These are phyloP conservation scores for Pseudomyrmex gracilis DNA, from an alignment of 1,140 invertebrate genomes.

Conservation along the genomic window DNA sequence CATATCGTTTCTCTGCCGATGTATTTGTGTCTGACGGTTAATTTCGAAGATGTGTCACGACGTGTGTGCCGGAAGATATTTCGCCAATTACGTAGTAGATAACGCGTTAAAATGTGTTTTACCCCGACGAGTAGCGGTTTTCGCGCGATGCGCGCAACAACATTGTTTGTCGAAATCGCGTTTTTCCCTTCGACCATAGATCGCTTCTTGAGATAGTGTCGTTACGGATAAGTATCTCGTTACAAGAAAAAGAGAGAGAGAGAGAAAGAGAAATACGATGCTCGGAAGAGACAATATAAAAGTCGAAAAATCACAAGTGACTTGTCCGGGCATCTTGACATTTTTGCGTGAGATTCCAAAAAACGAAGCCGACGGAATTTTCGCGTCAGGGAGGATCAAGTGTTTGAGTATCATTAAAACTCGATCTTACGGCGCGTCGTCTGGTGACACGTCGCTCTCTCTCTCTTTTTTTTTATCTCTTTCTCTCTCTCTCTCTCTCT, in stretches of 20 bases:
- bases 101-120: background rate
- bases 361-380: constrained; percentile 16
- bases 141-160: background rate
- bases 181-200: background rate
- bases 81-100: background rate
- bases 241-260: background rate
- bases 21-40: constrained; percentile 32
- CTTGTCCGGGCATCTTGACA: constrained; percentile 8
- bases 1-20: constrained; percentile 54
- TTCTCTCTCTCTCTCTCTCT: background rate
- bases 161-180: background rate
- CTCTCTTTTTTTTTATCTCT: too few species aligned
- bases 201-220: constrained; percentile 34
- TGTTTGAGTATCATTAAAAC: constrained; percentile 59
- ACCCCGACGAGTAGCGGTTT: background rate
- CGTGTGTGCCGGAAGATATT: constrained; percentile 17
- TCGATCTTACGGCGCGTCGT: constrained; percentile 33
- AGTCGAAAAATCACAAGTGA: constrained; percentile 43
- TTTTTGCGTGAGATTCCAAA: constrained; percentile 39
- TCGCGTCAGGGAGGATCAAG: constrained; percentile 6
- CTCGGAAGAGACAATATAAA: constrained; percentile 9
- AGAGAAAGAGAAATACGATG: background rate
- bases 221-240: constrained; percentile 51
- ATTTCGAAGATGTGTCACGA: background rate
- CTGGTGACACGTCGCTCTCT: background rate